Evolutionary conservation across 2,113 vertebrate species (phyloP).

Genomic region (Leiothrix lutea): DNA sequence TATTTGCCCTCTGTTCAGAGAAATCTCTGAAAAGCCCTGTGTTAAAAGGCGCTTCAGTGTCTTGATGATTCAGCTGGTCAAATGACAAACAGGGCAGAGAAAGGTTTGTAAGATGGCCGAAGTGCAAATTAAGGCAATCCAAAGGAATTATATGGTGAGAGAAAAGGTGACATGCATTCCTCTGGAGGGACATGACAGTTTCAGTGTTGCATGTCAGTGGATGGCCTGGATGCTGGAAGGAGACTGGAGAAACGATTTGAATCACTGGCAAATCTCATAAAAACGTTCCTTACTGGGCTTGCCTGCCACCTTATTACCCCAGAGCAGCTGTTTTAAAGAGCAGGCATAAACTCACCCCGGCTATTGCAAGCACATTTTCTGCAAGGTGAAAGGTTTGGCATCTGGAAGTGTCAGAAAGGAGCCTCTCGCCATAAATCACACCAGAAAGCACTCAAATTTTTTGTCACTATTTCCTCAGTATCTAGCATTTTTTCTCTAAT

Average conservation of each 20-base stretch:
- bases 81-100: background rate
- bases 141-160: background rate
- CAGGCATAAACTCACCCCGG: background rate
- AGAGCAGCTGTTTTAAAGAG: background rate
- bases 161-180: background rate
- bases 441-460: constrained; percentile 63
- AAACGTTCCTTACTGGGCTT: background rate
- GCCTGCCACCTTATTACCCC: background rate
- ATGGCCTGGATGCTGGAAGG: background rate
- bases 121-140: background rate
- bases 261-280: background rate
- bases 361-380: constrained; percentile 48
- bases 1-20: background rate
- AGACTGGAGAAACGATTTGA: background rate
- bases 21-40: background rate
- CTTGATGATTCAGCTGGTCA: background rate
- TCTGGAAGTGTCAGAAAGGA: constrained; percentile 77
- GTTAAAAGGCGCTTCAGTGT: background rate
- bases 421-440: constrained; percentile 76
- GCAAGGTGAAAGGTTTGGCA: constrained; percentile 69
- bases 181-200: background rate
- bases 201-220: background rate
- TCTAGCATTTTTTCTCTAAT: background rate
- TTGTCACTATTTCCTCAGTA: background rate
- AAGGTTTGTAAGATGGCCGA: constrained; percentile 26